These are phyloP conservation scores for Caenorhabditis remanei DNA, from an alignment of 1,140 invertebrate genomes.

Conservation along the genomic window DNA sequence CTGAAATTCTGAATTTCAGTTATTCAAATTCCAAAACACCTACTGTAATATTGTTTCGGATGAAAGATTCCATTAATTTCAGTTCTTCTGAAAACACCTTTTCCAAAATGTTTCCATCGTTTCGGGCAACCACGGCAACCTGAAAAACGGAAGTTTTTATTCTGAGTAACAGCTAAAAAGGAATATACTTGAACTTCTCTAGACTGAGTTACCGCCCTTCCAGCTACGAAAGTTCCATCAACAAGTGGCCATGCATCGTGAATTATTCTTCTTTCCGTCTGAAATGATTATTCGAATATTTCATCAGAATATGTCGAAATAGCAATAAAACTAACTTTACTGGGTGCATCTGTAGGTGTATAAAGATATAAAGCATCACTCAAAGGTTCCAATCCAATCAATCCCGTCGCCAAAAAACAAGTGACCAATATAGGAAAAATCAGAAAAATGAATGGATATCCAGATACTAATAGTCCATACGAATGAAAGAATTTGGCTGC, in stretches of 20 bases:
- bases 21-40: background rate
- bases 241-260: slow-evolving; percentile 75
- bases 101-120: slow-evolving; percentile 75
- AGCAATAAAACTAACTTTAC: slow-evolving; percentile 63
- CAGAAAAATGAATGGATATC: slow-evolving; percentile 74
- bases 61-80: slow-evolving; percentile 70
- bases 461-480: slow-evolving; percentile 72
- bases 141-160: slow-evolving; percentile 57
- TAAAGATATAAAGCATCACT: slow-evolving; percentile 75
- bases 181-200: slow-evolving; percentile 73
- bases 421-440: slow-evolving; percentile 74
- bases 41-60: slow-evolving; percentile 73
- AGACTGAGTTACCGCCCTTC: slow-evolving; percentile 76
- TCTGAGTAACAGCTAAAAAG: background rate
- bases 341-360: slow-evolving; percentile 72
- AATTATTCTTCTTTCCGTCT: slow-evolving; percentile 73
- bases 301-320: slow-evolving; percentile 42
- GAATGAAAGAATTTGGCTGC: slow-evolving; percentile 69
- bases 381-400: slow-evolving; percentile 36
- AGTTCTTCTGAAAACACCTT: slow-evolving; percentile 74
- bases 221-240: slow-evolving; percentile 75
- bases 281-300: slow-evolving; percentile 30
- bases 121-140: slow-evolving; percentile 72
- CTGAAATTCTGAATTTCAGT: background rate
- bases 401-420: slow-evolving; percentile 60